Evolutionary conservation across 2,888 invertebrate genomes (phyloP), one percentile per base, ranked within the genome.

Genomic region (Agonopterix alstromeriana): DNA sequence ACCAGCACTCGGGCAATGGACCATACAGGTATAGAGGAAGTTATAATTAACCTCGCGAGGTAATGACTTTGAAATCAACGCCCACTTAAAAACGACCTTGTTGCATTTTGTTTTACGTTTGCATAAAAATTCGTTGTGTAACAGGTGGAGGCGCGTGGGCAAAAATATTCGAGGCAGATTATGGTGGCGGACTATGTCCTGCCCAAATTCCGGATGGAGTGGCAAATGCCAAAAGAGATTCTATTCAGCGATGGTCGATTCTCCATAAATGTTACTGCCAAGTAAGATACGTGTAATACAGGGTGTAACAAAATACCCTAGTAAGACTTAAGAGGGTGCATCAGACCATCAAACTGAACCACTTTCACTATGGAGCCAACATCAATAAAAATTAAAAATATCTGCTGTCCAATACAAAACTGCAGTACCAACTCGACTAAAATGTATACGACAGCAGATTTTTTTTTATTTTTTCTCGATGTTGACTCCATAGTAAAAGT

Each of bases 141-240:
- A 53, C 63, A 89, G 85, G 87, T 85, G 57, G 87, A 87, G 54
- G 72, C 74, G 9, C 79, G 79, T 50, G 86, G 83, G 48, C 93
- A 94, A 69, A 89, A 78, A 9, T 93, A 93, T 69, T 90, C 92
- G 50, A 94, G 95, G 67, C 90, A 90, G 8, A 91, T 97, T 54
- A 92, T 95, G 71, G 95, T 98, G 5, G 96, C 97, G 7, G 96
- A 97, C 80, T 97, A 97, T 65, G 94, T 98, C 48, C 82, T 97
- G 58, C 99, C 99, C 0, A 98, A 98, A 73, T 99, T 98, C 79
- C 93, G 97, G 69, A 95, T 98, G 51, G 91, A 92, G 35, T 92
- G 98, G 53, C 93, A 95, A 56, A 91, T 97, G 36, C 94, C 96
- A 0, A 91, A 94, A 48, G 96, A 96, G 76, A 91, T 94, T 5